Conservation (phyloP, 2,113 vertebrate species). For the Tenebrosternarchus preto region DNA sequence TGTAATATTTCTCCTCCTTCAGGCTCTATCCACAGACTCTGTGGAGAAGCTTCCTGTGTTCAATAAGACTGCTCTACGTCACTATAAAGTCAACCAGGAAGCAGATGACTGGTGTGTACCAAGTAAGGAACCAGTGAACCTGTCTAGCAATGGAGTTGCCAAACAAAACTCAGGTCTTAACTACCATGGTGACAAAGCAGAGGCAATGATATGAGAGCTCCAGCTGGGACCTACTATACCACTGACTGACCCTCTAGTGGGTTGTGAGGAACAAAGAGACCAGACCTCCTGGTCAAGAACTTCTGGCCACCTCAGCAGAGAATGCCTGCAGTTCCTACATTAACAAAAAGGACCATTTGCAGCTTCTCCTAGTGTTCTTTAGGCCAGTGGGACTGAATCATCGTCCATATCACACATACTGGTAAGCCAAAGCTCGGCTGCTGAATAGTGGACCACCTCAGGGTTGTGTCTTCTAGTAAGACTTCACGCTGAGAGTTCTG, state of each 20-base stretch:
- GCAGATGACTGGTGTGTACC: constrained; percentile 87
- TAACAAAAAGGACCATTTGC: background rate
- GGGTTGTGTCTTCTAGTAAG: too few relatives aligned
- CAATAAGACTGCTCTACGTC: constrained; percentile 85
- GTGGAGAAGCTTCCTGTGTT: constrained; percentile 87
- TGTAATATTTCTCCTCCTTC: background rate
- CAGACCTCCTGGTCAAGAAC: background rate
- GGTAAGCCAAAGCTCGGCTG: too few relatives aligned
- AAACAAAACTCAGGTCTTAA: constrained; percentile 3
- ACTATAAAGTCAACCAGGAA: constrained; percentile 85
- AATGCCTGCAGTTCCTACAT: background rate
- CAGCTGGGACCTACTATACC: background rate
- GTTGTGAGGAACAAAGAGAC: background rate
- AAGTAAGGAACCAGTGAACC: constrained; percentile 83
- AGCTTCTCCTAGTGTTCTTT: background rate
- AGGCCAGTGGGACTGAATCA: background rate
- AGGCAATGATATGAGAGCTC: background rate
- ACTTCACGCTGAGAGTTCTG: too few relatives aligned
- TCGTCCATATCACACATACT: too few relatives aligned
- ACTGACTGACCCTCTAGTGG: background rate
- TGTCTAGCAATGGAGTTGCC: constrained; percentile 71
- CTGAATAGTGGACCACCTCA: too few relatives aligned
- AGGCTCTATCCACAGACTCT: constrained; percentile 86
- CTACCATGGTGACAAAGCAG: background rate
- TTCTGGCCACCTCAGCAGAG: background rate